Evolutionary conservation across 2,888 invertebrate species (phyloP).

Genomic region (Eutolmus rufibarbis): DNA sequence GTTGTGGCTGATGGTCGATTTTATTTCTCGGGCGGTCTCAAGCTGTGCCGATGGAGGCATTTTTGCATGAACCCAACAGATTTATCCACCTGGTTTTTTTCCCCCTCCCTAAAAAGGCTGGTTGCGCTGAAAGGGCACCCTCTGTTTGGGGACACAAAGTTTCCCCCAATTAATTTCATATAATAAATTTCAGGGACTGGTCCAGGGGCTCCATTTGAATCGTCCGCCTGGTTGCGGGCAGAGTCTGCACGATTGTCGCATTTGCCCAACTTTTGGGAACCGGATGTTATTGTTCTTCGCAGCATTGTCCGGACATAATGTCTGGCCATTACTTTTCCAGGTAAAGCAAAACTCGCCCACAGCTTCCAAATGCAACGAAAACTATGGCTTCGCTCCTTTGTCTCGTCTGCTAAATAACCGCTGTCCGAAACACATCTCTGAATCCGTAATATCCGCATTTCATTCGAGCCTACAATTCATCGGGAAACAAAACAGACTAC

Average conservation of each 20-base stretch:
- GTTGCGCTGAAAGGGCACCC: background rate
- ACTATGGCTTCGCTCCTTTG: background rate
- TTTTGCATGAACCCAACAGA: background rate
- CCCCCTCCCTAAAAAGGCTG: background rate
- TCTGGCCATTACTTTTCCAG: background rate
- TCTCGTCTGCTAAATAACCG: background rate
- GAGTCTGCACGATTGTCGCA: background rate
- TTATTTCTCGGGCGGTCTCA: slow-evolving; percentile 5
- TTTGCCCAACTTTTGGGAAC: background rate
- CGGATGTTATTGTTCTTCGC: background rate
- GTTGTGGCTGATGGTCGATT: slow-evolving; percentile 23
- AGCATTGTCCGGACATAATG: background rate
- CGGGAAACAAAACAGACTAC: background rate
- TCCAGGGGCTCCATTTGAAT: background rate
- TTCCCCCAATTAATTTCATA: background rate
- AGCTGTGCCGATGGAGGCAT: background rate
- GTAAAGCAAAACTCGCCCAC: background rate
- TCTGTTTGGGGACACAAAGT: background rate
- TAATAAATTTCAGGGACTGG: background rate
- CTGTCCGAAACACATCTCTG: background rate
- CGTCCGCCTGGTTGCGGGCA: background rate
- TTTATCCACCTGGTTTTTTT: background rate
- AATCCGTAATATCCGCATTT: background rate
- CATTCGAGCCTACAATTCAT: background rate
- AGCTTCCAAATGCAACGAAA: background rate